Evolutionary conservation across 2,888 invertebrate species (phyloP).

Genomic region (Machimus rusticus): DNA sequence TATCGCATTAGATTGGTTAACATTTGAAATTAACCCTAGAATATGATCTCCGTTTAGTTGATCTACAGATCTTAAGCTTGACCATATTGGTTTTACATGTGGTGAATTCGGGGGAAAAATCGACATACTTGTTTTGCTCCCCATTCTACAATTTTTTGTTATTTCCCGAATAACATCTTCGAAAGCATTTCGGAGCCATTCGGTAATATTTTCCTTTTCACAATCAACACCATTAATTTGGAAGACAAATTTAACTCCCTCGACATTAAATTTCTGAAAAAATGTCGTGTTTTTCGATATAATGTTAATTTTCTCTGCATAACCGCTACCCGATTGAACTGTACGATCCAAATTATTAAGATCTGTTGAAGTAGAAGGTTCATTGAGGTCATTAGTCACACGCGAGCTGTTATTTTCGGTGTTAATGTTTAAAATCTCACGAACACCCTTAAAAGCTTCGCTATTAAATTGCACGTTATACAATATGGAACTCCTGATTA

Average conservation of each 20-base stretch:
- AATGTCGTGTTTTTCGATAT: too few relatives aligned
- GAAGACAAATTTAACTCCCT: not conserved
- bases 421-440: too few relatives aligned
- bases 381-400: too few relatives aligned
- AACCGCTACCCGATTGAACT: too few relatives aligned
- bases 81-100: not conserved
- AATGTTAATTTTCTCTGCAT: too few relatives aligned
- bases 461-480: too few relatives aligned
- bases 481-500: not conserved
- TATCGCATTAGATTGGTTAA: not conserved
- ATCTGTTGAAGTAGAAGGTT: too few relatives aligned
- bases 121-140: not conserved
- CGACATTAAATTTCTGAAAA: not conserved
- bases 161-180: not conserved
- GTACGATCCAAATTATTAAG: too few relatives aligned
- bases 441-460: too few relatives aligned
- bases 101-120: not conserved
- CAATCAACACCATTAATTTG: not conserved
- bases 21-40: not conserved
- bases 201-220: not conserved
- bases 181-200: not conserved
- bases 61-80: not conserved
- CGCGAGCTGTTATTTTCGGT: too few relatives aligned
- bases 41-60: not conserved
- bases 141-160: not conserved